Conservation (phyloP, 2,888 invertebrate species). For the Cosmorhoe ocellata region DNA sequence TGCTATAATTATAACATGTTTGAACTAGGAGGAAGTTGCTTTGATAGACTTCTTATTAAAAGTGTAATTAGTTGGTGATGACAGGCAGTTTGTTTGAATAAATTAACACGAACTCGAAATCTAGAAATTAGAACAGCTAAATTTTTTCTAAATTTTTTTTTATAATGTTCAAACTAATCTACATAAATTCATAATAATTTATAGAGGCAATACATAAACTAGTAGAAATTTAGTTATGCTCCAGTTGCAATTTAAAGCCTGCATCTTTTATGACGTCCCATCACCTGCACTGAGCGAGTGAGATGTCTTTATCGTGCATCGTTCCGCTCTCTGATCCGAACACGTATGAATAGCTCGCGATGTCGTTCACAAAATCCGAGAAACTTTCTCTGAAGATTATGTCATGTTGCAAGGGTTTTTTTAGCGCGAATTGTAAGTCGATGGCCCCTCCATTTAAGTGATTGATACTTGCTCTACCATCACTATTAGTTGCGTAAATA, state of each 20-base stretch:
- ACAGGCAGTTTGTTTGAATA: conserved; percentile 25
- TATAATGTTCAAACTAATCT: too few relatives aligned
- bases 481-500: conserved; percentile 26
- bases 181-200: too few relatives aligned
- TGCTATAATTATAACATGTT: conserved; percentile 28
- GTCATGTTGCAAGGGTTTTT: conserved; percentile 40
- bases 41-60: conserved; percentile 25
- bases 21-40: conserved; percentile 39
- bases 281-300: conserved; percentile 26
- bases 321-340: conserved; percentile 46
- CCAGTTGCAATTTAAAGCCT: conserved; percentile 21
- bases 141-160: conserved; percentile 5
- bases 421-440: conserved; percentile 37
- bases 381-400: conserved; percentile 50
- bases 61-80: conserved; percentile 26
- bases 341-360: conserved; percentile 33
- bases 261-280: conserved; percentile 32
- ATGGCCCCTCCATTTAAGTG: conserved; percentile 32
- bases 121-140: not conserved
- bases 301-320: conserved; percentile 29
- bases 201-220: conserved; percentile 16
- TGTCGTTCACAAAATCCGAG: conserved; percentile 36
- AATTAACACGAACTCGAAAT: conserved; percentile 1
- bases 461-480: conserved; percentile 24
- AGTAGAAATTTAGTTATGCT: conserved; percentile 29